Evolutionary conservation across 1,140 invertebrate genomes (phyloP).

Genomic region (Drosophila elegans): DNA sequence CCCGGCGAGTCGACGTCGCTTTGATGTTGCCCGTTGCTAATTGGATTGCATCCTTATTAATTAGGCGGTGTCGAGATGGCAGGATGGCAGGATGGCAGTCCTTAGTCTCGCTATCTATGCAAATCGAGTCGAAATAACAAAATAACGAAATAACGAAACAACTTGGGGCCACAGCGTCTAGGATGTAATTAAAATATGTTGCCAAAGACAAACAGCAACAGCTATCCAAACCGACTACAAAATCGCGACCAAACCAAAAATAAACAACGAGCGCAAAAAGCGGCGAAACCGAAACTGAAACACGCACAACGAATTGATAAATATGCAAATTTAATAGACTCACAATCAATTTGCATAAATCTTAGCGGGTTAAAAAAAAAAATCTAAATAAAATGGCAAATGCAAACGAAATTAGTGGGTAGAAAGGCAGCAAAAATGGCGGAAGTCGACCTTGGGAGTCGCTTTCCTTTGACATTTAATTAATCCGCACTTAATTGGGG

Average conservation of each 20-base stretch:
- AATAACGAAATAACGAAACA: slow-evolving; percentile 50
- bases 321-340: slow-evolving; percentile 83
- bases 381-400: slow-evolving; percentile 60
- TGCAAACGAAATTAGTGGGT: slow-evolving; percentile 20
- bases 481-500: slow-evolving; percentile 2
- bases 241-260: slow-evolving; percentile 34
- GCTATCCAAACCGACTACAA: slow-evolving; percentile 2
- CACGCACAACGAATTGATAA: slow-evolving; percentile 77
- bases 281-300: slow-evolving; percentile 27
- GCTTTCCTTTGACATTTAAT: background rate
- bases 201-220: slow-evolving; percentile 68
- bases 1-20: slow-evolving; percentile 12
- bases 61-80: slow-evolving; percentile 55
- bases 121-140: slow-evolving; percentile 64
- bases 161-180: slow-evolving; percentile 49
- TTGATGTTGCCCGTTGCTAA: slow-evolving; percentile 67
- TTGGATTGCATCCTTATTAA: slow-evolving; percentile 79
- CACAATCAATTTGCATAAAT: slow-evolving; percentile 76
- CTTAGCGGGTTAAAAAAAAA: slow-evolving; percentile 62
- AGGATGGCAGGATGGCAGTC: slow-evolving; percentile 18
- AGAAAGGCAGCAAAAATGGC: background rate
- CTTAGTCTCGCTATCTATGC: slow-evolving; percentile 36
- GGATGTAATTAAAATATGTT: slow-evolving; percentile 79
- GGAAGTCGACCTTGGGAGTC: slow-evolving; percentile 1
- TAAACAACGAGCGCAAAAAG: slow-evolving; percentile 13